A percentile compares a stretch with the other conserved stretches of the same genome.
phyloP scores from a whole-genome alignment of 2,888 invertebrate genomes.

The Rhimphoctona megacephalus region DNA sequence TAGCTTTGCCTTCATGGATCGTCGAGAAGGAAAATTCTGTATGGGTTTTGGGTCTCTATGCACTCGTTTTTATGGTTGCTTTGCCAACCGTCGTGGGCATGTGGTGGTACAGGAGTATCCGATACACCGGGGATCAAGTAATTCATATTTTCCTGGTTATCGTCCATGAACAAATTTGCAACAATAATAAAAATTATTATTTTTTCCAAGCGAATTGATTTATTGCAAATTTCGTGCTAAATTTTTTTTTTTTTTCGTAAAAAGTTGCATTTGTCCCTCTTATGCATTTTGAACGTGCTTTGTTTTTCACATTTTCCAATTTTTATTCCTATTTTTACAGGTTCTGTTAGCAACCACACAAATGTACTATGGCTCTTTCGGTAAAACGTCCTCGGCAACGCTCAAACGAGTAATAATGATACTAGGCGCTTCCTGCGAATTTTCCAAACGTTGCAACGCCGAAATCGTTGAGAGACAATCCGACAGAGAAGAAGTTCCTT shows the following conservation, averaged over 20 bases:
- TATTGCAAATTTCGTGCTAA: no score
- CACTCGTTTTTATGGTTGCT: constrained; percentile 98
- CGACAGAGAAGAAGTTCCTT: constrained; percentile 97
- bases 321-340: constrained; percentile 79
- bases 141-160: constrained; percentile 51
- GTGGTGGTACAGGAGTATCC: constrained; percentile 99
- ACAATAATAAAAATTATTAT: no score
- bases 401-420: constrained; percentile 98
- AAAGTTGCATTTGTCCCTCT: not conserved
- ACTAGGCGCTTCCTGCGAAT: constrained; percentile 97
- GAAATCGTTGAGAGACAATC: constrained; percentile 96
- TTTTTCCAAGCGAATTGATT: no score
- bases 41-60: constrained; percentile 98
- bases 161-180: no score
- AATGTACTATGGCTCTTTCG: constrained; percentile 97
- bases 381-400: constrained; percentile 98
- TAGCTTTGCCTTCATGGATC: constrained; percentile 99
- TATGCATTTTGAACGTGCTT: not conserved
- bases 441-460: constrained; percentile 96
- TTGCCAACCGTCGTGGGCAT: constrained; percentile 96
- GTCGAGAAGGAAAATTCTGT: constrained; percentile 99
- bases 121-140: constrained; percentile 97
- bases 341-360: constrained; percentile 98
- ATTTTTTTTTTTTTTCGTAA: not conserved
- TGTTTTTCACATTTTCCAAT: not conserved